phyloP scores from a whole-genome alignment of 2,113 vertebrate genomes.

The Chaetorhynchus papuensis region DNA sequence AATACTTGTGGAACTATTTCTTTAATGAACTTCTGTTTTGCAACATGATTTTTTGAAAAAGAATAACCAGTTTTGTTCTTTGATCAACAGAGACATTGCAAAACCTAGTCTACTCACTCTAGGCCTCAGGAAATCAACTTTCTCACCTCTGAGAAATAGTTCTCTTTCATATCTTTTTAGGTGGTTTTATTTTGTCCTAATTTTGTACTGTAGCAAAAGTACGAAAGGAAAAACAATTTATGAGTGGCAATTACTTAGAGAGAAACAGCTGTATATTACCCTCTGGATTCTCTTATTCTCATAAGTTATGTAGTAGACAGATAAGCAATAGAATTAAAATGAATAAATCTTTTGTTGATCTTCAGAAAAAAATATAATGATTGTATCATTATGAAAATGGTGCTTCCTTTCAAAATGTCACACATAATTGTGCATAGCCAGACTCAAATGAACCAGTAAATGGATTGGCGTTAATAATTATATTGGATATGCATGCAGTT shows the following conservation, averaged over 20 bases:
- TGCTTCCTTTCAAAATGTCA: conserved; percentile 72
- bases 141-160: not conserved
- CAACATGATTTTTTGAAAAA: not conserved
- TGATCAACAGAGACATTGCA: not conserved
- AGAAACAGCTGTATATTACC: conserved; percentile 17
- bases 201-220: not conserved
- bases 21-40: not conserved
- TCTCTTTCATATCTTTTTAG: not conserved
- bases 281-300: conserved; percentile 45
- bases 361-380: conserved; percentile 64
- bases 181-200: not conserved
- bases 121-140: not conserved
- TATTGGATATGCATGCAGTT: conserved; percentile 65
- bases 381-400: conserved; percentile 65
- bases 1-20: not conserved
- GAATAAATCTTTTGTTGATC: conserved; percentile 71
- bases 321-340: conserved; percentile 63
- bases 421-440: conserved; percentile 74
- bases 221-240: conserved; percentile 57
- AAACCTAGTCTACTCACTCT: not conserved
- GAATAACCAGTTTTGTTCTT: not conserved
- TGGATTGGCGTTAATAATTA: conserved; percentile 73
- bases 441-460: conserved; percentile 75
- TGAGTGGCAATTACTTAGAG: conserved; percentile 54
- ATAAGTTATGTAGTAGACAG: conserved; percentile 46